phyloP scores from a whole-genome alignment of 1,140 invertebrate species.

The Dendrolimus punctatus region DNA sequence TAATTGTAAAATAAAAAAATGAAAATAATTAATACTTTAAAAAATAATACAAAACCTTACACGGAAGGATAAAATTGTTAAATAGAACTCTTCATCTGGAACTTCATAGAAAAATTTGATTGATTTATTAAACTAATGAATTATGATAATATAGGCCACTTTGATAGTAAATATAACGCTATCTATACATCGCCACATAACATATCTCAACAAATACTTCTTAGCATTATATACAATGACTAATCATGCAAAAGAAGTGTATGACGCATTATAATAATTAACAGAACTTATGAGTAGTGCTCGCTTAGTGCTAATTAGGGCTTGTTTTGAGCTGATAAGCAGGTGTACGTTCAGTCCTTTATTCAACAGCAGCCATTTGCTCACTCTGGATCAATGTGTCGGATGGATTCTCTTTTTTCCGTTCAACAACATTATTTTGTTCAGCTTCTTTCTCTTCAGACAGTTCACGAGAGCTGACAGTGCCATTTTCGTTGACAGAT shows the following conservation, averaged over 20 bases:
- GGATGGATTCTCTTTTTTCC: slow-evolving; percentile 50
- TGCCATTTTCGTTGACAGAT: slow-evolving; percentile 47
- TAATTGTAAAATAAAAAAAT: slow-evolving; percentile 21
- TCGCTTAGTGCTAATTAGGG: slow-evolving; percentile 59
- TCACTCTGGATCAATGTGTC: slow-evolving; percentile 62
- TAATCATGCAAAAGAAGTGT: slow-evolving; percentile 55
- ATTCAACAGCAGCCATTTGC: slow-evolving; percentile 50
- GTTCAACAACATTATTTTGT: slow-evolving; percentile 21
- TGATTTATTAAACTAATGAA: slow-evolving; percentile 38
- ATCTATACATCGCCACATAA: slow-evolving; percentile 36
- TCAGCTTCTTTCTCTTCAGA: slow-evolving; percentile 46
- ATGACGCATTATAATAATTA: slow-evolving; percentile 59
- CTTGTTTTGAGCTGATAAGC: slow-evolving; percentile 63
- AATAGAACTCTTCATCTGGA: slow-evolving; percentile 49
- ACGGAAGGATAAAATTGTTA: slow-evolving; percentile 39
- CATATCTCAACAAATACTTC: slow-evolving; percentile 47
- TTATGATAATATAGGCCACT: slow-evolving; percentile 54
- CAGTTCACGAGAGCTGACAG: slow-evolving; percentile 48
- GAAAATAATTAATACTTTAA: slow-evolving; percentile 38
- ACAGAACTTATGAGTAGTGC: slow-evolving; percentile 55
- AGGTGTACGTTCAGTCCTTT: slow-evolving; percentile 32
- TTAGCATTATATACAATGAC: slow-evolving; percentile 65
- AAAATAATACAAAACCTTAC: slow-evolving; percentile 47
- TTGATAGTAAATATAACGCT: slow-evolving; percentile 30
- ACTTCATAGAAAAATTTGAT: slow-evolving; percentile 43